Evolutionary conservation across 2,888 invertebrate species (phyloP), one percentile per base, ranked within the genome.

Genomic region (Euphydryas editha): DNA sequence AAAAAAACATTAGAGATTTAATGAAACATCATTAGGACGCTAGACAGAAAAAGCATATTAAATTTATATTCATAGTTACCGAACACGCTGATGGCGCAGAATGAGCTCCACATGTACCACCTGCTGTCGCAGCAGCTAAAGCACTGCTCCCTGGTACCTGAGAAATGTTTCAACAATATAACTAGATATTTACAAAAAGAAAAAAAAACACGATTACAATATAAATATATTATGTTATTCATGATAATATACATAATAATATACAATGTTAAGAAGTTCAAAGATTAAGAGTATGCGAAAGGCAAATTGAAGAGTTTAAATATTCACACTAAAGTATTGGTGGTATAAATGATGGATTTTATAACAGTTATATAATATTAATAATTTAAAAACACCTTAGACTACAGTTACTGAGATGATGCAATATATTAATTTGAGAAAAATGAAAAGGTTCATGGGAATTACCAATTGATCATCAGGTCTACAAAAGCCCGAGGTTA

Each of bases 61-160:
- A 18, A 21, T 18, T 30, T 47, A 58, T 37, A 39, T 44, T 24
- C 11, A 57, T 67, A 30, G 76, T 91, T 91, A 92, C 92, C 90
- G 92, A 92, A 78, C 92, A 92, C 24, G 90, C 91, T 4, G 92
- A 88, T 0, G 91, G 90, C 1, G 92, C 92, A 1, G 92, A 92
- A 75, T 92, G 92, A 0, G 87, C 91, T 1, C 92, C 91, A 65
- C 90, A 90, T 0, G 84, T 89, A 0, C 92, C 90, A 0, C 88
- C 89, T 1, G 92, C 92, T 4, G 88, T 80, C 0, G 91, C 92
- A 17, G 91, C 92, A 6, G 91, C 91, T 62, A 91, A 79, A 0
- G 92, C 92, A 74, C 92, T 92, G 82, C 90, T 92, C 51, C 92
- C 92, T 67, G 92, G 92, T 66, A 92, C 92, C 92, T 92, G 74